Conservation (phyloP, 1,140 invertebrate genomes). For the Conopomorpha cramerella region DNA sequence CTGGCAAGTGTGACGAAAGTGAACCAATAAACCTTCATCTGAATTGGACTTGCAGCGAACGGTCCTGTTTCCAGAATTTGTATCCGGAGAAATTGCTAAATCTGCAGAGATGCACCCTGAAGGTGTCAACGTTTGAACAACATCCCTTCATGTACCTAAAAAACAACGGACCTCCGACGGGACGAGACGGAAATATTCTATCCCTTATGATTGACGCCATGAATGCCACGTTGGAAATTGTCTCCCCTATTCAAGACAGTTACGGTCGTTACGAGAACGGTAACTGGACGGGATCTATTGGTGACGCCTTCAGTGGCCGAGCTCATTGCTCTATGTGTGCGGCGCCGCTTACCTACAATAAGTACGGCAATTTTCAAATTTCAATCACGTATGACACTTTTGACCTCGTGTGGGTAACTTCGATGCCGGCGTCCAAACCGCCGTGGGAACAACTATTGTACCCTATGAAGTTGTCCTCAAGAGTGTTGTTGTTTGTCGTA, state of each 20-base stretch:
- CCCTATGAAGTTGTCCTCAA: constrained; percentile 16
- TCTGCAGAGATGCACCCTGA: constrained; percentile 20
- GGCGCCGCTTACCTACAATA: constrained; percentile 17
- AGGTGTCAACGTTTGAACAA: constrained; percentile 28
- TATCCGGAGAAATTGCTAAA: constrained; percentile 21
- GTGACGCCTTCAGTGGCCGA: constrained; percentile 20
- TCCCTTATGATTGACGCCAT: constrained; percentile 16
- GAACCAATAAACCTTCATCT: too few species aligned
- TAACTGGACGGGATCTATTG: constrained; percentile 34
- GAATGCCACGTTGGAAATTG: constrained; percentile 22
- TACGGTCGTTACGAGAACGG: constrained; percentile 19
- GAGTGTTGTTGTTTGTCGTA: constrained; percentile 17
- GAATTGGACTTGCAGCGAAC: too few species aligned
- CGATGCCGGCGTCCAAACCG: constrained; percentile 14
- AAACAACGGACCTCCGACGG: constrained; percentile 12
- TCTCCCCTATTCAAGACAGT: constrained; percentile 9
- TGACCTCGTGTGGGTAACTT: constrained; percentile 31
- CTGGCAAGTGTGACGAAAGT: too few species aligned
- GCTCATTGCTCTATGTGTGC: constrained; percentile 22
- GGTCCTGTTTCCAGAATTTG: constrained; percentile 18
- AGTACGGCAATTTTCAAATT: constrained; percentile 31
- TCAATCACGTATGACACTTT: constrained; percentile 29
- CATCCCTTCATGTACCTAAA: constrained; percentile 28
- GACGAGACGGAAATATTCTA: constrained; percentile 24
- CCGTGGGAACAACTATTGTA: constrained; percentile 29